A percentile compares a stretch with the other conserved stretches of the same genome.
Conservation (phyloP, 2,113 vertebrate genomes). For the Nyctereutes procyonoides region DNA sequence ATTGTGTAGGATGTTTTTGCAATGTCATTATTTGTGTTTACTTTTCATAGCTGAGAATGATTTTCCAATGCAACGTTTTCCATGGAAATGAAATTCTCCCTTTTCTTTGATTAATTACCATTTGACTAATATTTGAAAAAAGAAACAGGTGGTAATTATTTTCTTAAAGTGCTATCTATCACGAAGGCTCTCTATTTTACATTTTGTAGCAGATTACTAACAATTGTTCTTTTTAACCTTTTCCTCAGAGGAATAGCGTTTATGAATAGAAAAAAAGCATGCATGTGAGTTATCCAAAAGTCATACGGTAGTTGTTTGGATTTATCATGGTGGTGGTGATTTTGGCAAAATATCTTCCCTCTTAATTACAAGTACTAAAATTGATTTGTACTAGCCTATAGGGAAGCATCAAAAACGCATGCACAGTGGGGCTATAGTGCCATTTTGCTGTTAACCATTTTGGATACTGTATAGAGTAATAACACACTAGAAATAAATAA, state of each 20-base stretch:
- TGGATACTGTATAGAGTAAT: slow-evolving; percentile 6
- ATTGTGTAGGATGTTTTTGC: neutral
- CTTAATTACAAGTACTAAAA: neutral
- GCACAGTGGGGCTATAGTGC: neutral
- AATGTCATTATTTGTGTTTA: slow-evolving; percentile 56
- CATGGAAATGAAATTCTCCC: neutral
- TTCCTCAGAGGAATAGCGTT: slow-evolving; percentile 14
- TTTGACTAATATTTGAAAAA: slow-evolving; percentile 9
- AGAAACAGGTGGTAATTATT: neutral
- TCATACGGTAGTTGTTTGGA: neutral
- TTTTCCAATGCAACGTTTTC: slow-evolving; percentile 44
- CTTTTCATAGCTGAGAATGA: slow-evolving; percentile 15
- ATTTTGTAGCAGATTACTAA: neutral
- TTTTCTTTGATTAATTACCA: slow-evolving; percentile 23
- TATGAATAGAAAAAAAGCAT: neutral
- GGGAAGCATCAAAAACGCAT: neutral
- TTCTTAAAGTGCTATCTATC: neutral
- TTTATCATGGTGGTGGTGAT: neutral
- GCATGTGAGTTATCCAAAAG: neutral
- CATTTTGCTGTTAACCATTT: slow-evolving; percentile 21
- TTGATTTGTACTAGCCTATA: neutral
- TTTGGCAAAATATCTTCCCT: slow-evolving; percentile 10
- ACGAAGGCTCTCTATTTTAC: neutral
- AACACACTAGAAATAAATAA: slow-evolving; percentile 44
- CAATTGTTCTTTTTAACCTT: neutral